Percentiles rank a stretch among this genome's conserved stretches.
These are phyloP conservation scores for Ctenosaura bakeri DNA, from an alignment of 2,797 vertebrate genomes.

Conservation along the genomic window DNA sequence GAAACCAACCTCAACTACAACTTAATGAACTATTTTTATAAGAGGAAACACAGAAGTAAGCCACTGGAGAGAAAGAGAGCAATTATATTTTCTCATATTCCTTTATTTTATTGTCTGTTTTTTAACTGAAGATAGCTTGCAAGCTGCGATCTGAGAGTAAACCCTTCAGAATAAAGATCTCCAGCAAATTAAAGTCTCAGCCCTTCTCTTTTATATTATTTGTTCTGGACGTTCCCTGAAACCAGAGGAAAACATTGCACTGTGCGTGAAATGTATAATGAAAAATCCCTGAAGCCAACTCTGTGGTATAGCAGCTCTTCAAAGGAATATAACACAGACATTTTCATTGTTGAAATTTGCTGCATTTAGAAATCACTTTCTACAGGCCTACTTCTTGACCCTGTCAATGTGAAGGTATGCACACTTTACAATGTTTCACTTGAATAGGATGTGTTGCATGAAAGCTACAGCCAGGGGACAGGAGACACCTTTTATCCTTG, in stretches of 20 bases:
- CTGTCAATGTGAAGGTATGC: conserved; percentile 13
- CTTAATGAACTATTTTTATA: conserved; percentile 7
- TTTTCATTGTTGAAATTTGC: conserved; percentile 17
- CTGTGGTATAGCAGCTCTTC: conserved; percentile 16
- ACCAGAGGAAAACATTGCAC: conserved; percentile 32
- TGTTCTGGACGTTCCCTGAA: conserved; percentile 17
- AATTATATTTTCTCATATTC: neutral
- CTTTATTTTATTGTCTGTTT: conserved; percentile 3
- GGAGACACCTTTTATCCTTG: neutral
- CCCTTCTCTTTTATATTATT: conserved; percentile 43
- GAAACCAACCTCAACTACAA: conserved; percentile 56
- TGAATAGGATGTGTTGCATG: neutral
- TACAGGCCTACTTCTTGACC: neutral
- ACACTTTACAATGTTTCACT: neutral
- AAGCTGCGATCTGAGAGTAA: conserved; percentile 2
- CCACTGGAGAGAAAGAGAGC: conserved; percentile 26
- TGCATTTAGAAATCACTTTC: neutral
- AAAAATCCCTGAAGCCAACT: conserved; percentile 25
- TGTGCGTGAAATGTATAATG: conserved; percentile 26
- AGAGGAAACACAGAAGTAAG: conserved; percentile 20
- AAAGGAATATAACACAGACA: conserved; percentile 21
- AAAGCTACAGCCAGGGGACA: neutral
- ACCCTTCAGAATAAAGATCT: conserved; percentile 41
- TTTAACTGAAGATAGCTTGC: conserved; percentile 28
- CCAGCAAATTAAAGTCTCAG: conserved; percentile 18